Evolutionary conservation across 2,797 vertebrate genomes (phyloP).

Genomic region (Pipistrellus kuhlii): DNA sequence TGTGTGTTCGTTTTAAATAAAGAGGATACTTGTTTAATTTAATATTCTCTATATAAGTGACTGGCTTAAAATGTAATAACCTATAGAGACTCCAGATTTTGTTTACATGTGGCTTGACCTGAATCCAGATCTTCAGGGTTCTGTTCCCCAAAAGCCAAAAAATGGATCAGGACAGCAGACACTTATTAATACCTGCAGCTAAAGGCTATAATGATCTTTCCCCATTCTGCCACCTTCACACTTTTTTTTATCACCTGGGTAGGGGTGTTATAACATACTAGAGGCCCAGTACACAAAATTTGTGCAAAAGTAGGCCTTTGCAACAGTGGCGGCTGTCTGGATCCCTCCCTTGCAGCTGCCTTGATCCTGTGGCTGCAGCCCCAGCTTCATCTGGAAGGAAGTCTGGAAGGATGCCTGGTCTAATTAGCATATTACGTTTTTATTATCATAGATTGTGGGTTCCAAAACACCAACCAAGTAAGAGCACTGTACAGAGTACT

Average conservation of each 20-base stretch:
- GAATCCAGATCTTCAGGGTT: not conserved
- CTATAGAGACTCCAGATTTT: slow-evolving; percentile 7
- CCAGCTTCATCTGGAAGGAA: too few relatives aligned
- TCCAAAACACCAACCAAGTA: not conserved
- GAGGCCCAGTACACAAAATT: too few relatives aligned
- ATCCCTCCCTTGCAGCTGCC: too few relatives aligned
- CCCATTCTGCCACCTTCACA: not conserved
- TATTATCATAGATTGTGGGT: not conserved
- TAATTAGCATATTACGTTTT: too few relatives aligned
- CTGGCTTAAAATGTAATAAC: not conserved
- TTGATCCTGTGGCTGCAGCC: too few relatives aligned
- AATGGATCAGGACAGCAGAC: not conserved
- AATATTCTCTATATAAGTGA: not conserved
- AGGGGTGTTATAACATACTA: not conserved
- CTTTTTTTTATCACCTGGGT: not conserved
- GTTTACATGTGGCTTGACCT: not conserved
- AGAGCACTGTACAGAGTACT: not conserved
- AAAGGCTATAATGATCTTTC: not conserved
- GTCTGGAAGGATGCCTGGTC: rapidly evolving
- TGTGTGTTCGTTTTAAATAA: not conserved
- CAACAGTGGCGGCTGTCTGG: too few relatives aligned
- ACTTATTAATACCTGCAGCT: not conserved
- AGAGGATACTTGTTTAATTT: not conserved
- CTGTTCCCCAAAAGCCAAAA: not conserved
- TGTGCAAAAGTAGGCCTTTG: too few relatives aligned